These are phyloP conservation scores for Xiphophorus birchmanni DNA, from an alignment of 2,797 vertebrate species.

Conservation along the genomic window DNA sequence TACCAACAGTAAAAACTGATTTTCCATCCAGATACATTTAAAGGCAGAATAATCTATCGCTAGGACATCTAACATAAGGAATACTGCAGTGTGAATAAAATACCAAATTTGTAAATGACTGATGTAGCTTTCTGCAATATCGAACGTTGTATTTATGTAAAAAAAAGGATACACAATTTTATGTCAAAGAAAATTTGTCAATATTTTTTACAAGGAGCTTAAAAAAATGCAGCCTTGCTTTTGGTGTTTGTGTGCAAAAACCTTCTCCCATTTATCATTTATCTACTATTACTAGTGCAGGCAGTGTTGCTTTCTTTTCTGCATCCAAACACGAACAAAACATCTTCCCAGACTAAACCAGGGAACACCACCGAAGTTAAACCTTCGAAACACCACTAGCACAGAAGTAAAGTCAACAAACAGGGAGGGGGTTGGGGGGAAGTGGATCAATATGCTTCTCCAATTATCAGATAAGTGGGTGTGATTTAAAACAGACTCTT, in stretches of 20 bases:
- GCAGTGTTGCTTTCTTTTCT: background rate
- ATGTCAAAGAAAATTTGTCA: background rate
- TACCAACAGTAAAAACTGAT: background rate
- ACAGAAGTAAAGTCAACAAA: conserved; percentile 52
- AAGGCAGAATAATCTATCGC: background rate
- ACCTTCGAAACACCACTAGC: conserved; percentile 19
- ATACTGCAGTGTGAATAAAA: background rate
- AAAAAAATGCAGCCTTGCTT: background rate
- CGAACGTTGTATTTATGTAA: background rate
- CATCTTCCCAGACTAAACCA: background rate
- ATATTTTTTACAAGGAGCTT: background rate
- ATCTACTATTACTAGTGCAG: conserved; percentile 7
- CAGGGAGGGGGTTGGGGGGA: conserved; percentile 9
- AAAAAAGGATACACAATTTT: background rate
- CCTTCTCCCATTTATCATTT: conserved; percentile 19
- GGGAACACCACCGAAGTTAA: too few species aligned
- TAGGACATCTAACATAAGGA: background rate
- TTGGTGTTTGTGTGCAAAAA: conserved; percentile 12
- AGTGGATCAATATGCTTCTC: conserved; percentile 53
- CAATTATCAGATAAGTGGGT: conserved; percentile 55
- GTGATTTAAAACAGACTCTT: conserved; percentile 65
- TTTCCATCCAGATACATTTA: background rate
- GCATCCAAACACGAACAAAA: too few species aligned
- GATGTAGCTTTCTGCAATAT: background rate
- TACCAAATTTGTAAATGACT: background rate